These are phyloP conservation scores for Drosophila rufa DNA, from an alignment of 1,140 invertebrate genomes.

Conservation along the genomic window DNA sequence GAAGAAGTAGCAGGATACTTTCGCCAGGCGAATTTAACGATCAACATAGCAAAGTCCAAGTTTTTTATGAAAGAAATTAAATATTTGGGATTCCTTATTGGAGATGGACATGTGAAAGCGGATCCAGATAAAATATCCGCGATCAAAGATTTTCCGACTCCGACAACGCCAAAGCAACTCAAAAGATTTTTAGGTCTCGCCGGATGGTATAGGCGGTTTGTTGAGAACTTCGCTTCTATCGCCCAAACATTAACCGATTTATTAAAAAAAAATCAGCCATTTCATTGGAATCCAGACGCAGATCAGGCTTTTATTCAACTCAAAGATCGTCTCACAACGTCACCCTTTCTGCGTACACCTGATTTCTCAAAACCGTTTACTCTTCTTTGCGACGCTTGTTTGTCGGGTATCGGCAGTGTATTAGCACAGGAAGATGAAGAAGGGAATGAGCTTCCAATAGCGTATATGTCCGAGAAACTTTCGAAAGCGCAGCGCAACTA, in stretches of 20 bases:
- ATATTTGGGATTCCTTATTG: no score
- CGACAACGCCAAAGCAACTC: no score
- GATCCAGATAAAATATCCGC: no score
- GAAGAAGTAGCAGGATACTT: no score
- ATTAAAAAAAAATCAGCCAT: conserved; percentile 18
- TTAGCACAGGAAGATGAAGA: conserved; percentile 16
- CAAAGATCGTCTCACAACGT: conserved; percentile 7
- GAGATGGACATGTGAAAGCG: no score
- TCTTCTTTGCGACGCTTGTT: conserved; percentile 32
- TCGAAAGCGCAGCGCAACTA: conserved; percentile 49
- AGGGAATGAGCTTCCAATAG: conserved; percentile 37
- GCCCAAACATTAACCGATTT: conserved; percentile 38
- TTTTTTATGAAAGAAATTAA: no score
- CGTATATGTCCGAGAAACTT: conserved; percentile 55
- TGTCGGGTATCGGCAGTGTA: not conserved
- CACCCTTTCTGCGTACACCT: not conserved
- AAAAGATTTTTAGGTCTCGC: no score
- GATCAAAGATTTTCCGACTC: no score
- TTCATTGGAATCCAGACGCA: conserved; percentile 1
- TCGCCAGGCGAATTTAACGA: no score
- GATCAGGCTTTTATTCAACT: conserved; percentile 2
- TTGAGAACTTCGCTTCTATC: no score
- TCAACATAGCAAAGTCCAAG: no score
- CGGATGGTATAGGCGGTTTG: no score
- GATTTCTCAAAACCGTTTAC: conserved; percentile 39